These are phyloP conservation scores for Polyergus mexicanus DNA, from an alignment of 1,140 invertebrate species.

Conservation along the genomic window DNA sequence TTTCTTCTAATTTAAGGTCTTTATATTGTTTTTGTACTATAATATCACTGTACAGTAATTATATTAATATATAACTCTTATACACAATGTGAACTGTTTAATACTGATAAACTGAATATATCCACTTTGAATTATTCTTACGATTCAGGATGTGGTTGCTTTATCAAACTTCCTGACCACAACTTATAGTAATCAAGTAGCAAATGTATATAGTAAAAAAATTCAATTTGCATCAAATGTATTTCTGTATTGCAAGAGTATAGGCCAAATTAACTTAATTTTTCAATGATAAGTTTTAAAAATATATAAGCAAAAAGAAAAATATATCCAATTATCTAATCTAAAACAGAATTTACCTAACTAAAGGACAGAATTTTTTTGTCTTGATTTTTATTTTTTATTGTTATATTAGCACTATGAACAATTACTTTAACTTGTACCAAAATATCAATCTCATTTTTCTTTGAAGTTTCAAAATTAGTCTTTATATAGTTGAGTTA, in stretches of 20 bases:
- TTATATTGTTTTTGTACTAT: background rate
- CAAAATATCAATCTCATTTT: background rate
- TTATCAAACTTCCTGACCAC: conserved; percentile 75
- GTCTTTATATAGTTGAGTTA: background rate
- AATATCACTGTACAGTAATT: background rate
- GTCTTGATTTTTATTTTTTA: background rate
- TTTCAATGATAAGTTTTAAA: background rate
- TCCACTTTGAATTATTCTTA: conserved; percentile 16
- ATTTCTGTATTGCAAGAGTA: background rate
- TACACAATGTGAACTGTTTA: background rate
- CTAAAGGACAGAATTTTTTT: background rate
- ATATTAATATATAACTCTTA: background rate
- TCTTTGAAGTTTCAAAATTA: background rate
- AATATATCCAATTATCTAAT: background rate
- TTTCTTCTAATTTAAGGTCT: background rate
- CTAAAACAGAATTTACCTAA: background rate
- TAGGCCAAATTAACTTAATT: background rate
- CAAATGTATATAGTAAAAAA: background rate
- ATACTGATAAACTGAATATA: background rate
- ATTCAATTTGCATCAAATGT: conserved; percentile 10
- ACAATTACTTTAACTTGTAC: background rate
- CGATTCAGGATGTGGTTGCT: conserved; percentile 72
- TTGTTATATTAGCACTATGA: background rate
- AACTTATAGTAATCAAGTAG: conserved; percentile 41
- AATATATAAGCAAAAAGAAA: background rate